These are phyloP conservation scores for Callaeas wilsoni DNA, from an alignment of 2,113 vertebrate species.

Conservation along the genomic window DNA sequence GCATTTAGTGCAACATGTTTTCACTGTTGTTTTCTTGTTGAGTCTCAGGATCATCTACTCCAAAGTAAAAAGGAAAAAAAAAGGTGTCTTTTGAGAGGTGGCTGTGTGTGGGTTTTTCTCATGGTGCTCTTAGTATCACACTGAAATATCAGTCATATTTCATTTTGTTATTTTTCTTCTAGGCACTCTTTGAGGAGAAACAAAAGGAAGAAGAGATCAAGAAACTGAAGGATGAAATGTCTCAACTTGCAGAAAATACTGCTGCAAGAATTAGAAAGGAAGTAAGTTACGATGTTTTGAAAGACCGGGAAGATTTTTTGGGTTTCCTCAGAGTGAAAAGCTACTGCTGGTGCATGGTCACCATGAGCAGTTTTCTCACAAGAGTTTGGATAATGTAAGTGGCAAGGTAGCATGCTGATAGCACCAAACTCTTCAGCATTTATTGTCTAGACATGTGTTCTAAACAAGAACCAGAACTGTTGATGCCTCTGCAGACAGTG, in stretches of 20 bases:
- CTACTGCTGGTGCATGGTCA: background rate
- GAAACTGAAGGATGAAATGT: conserved; percentile 82
- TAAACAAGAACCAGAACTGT: background rate
- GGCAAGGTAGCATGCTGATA: background rate
- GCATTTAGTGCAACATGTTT: background rate
- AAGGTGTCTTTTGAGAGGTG: background rate
- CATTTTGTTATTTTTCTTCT: conserved; percentile 9
- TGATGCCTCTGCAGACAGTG: background rate
- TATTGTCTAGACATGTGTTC: background rate
- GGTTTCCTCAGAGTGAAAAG: background rate
- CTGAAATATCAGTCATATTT: background rate
- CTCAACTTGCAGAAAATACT: conserved; percentile 80
- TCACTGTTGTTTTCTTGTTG: background rate
- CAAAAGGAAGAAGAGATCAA: conserved; percentile 84
- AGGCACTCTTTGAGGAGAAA: conserved; percentile 87
- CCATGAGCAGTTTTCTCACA: background rate
- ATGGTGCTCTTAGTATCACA: background rate
- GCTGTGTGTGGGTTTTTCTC: background rate
- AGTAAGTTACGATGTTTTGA: conserved; percentile 54
- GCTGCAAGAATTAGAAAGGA: conserved; percentile 80
- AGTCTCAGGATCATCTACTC: background rate
- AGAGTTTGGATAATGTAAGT: background rate
- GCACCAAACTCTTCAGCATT: background rate
- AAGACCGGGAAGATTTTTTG: background rate
- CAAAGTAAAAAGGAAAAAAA: background rate